Base-by-base conservation (phyloP, 2,113 vertebrate species). In the Daubentonia madagascariensis region DNA sequence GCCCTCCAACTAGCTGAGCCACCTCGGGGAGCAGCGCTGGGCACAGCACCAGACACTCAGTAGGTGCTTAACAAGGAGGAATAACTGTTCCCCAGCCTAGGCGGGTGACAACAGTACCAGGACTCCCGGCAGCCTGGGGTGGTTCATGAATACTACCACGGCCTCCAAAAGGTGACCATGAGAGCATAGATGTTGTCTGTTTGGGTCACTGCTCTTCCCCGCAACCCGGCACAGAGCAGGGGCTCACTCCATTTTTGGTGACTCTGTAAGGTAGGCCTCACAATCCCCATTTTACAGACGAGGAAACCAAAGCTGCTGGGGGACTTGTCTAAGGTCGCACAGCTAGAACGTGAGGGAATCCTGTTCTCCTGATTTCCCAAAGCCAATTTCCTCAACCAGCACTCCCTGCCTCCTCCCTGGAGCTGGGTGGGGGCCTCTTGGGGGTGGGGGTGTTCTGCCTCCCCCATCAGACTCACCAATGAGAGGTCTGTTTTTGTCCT, bases 281-380 rank as follows among this genome's bases (percentile, higher is more conserved):
- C 11, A 22, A 23, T 61, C 32, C n/a, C 40, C 37, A 65, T 35
- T 43, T 81, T 65, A 37, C 28, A 87, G 68, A 40, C 2, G 40
- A 57, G 50, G 30, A 92, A 97, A 85, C 40, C 1, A 75, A 96
- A 67, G 37, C 79, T 89, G 1, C 35, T 13, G 35, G 68, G 40
- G 10, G 50, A 37, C 32, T 84, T 45, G 65, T 84, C 43, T 25
- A 43, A 50, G 45, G 16, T 75, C 43, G 37, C 23, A 37, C 2
- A 80, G 80, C 52, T 54, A 45, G 73, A 67, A 63, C 78, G 43
- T 4, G 48, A 91, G 37, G 50, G 40, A 65, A 17, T n/a, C 50
- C 1, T 30, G 22, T 43, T 96, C 81, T 81, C 45, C 13, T 84
- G 25, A 80, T 65, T 84, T 91, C 35, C 43, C 72, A 40, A 65